Evolutionary conservation across 1,140 invertebrate genomes (phyloP), one percentile per base, ranked within the genome.

Genomic region (Dryas iulia): DNA sequence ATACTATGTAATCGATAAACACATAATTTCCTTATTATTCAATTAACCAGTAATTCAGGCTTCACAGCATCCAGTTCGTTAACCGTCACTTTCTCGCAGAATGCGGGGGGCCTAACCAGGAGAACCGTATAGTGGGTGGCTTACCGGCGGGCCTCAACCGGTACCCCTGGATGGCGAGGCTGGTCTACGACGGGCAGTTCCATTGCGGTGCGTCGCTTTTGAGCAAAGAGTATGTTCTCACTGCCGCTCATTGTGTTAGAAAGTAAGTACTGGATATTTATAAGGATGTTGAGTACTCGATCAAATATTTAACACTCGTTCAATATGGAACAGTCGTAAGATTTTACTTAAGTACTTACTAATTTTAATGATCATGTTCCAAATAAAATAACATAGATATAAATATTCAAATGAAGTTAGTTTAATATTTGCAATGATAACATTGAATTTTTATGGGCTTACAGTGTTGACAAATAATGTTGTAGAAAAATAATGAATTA

Each of bases 161-260:
- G 74, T 98, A 97, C 83, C 97, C 97, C 6, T 98, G 97, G 97
- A 93, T 97, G 76, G 97, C 96, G 1, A 92, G 96, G 60, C 92
- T 97, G 10, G 94, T 97, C 0, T 97, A 97, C 81, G 95, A 97
- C 83, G 96, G 96, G 0, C 96, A 96, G 84, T 97, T 97, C 90
- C 97, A 98, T 80, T 98, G 53, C 76, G 96, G 97, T n/a, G 96
- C 95, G n/a, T 96, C 96, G 14, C 91, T 98, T 4, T 90, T 98
- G 25, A 96, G 96, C 47, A 94, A 95, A 78, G 93, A 95, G 64
- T 95, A 95, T 79, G 94, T 95, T 10, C 76, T 95, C 6, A 95
- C 95, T 1, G 95, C 95, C 0, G 95, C 95, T 23, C 95, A 95
- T 89, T 95, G 95, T 80, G 94, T 95, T 25, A 93, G 94, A 74